Conservation (phyloP, 2,113 vertebrate genomes). For the Mobula birostris region DNA sequence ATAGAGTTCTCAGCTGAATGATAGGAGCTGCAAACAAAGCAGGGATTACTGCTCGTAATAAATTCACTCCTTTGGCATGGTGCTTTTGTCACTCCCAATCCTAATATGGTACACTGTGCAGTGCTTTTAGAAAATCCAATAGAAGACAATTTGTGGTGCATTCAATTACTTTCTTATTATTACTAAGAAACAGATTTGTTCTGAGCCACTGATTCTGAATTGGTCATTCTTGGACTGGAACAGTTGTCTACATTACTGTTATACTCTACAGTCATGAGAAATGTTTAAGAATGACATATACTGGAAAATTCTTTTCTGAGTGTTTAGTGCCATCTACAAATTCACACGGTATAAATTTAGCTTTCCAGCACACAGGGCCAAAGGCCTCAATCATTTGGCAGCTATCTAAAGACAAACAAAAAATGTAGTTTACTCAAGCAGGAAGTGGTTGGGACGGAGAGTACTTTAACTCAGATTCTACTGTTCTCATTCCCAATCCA, state of each 20-base stretch:
- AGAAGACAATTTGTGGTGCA: neutral
- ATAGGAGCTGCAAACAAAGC: neutral
- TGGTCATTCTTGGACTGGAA: neutral
- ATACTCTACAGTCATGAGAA: neutral
- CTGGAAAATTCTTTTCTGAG: conserved; percentile 33
- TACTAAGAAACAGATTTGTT: neutral
- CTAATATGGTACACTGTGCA: neutral
- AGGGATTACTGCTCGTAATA: neutral
- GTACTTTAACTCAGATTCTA: neutral
- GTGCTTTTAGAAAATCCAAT: neutral
- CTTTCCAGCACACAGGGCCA: conserved; percentile 6
- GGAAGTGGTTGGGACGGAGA: conserved; percentile 26
- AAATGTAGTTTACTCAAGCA: conserved; percentile 9
- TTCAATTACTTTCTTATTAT: neutral
- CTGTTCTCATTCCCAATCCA: neutral
- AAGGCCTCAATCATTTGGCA: conserved; percentile 24
- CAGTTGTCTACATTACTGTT: neutral
- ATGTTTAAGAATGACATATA: neutral
- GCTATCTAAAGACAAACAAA: conserved; percentile 32
- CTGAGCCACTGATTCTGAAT: neutral
- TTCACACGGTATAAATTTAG: conserved; percentile 38
- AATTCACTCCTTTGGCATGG: neutral
- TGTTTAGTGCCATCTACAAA: conserved; percentile 30
- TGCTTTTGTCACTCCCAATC: neutral
- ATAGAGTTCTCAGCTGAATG: neutral